Conservation (phyloP, 2,888 invertebrate genomes). For the Eristalis pertinax region DNA sequence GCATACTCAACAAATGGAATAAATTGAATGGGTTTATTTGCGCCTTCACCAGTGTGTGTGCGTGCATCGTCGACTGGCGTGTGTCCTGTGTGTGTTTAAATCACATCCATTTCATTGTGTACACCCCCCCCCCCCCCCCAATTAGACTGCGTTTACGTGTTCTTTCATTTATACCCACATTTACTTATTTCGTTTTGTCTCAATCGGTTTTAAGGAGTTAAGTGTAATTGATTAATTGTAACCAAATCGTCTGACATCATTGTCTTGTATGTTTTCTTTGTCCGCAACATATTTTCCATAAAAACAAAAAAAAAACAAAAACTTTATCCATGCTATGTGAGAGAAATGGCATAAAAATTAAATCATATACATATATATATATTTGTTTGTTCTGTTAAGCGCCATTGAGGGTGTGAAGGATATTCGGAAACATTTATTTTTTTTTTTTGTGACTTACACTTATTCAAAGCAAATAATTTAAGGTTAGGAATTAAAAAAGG, state of each 20-base stretch:
- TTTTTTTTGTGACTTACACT: constrained; percentile 10
- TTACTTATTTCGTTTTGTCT: constrained; percentile 17
- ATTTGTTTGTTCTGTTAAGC: constrained; percentile 24
- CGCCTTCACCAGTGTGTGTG: background rate
- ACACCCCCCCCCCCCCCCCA: background rate
- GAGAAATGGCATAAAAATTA: constrained; percentile 25
- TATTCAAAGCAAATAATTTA: constrained; percentile 52
- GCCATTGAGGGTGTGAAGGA: constrained; percentile 5
- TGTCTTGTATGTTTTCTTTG: constrained; percentile 29
- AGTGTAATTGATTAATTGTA: constrained; percentile 67
- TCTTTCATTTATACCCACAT: constrained; percentile 6
- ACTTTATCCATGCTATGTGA: constrained; percentile 17
- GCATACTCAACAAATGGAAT: background rate
- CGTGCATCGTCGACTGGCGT: background rate
- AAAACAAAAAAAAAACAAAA: no score
- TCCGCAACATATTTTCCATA: constrained; percentile 59
- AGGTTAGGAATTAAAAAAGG: constrained; percentile 13
- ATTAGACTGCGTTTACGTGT: background rate
- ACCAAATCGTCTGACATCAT: constrained; percentile 61
- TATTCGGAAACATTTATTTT: constrained; percentile 6
- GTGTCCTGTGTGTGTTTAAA: background rate
- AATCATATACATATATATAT: background rate
- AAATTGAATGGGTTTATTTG: background rate
- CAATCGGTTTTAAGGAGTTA: constrained; percentile 60
- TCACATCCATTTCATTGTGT: background rate